Conservation (phyloP, 2,797 vertebrate genomes). For the Eleutherodactylus coqui region DNA sequence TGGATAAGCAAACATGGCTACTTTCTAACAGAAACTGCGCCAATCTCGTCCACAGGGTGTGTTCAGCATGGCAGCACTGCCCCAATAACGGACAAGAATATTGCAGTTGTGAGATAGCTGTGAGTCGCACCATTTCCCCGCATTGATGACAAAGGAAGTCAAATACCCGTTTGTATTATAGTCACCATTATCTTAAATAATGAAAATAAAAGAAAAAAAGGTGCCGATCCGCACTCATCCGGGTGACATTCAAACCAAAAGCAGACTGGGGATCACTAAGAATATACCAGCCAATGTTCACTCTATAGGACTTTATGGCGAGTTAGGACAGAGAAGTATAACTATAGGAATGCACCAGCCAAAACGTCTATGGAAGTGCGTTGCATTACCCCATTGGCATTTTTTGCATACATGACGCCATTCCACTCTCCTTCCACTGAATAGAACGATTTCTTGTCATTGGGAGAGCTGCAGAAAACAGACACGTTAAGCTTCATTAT, state of each 20-base stretch:
- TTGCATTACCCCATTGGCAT: constrained; percentile 86
- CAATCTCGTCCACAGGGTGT: too few species aligned
- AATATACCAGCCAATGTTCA: not conserved
- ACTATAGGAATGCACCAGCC: not conserved
- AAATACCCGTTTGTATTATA: too few species aligned
- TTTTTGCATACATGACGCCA: constrained; percentile 96
- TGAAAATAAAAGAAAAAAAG: too few species aligned
- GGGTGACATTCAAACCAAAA: not conserved
- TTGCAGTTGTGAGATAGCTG: too few species aligned
- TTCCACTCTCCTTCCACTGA: constrained; percentile 99
- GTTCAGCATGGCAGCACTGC: not conserved
- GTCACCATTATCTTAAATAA: too few species aligned
- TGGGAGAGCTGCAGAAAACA: constrained; percentile 84
- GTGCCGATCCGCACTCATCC: too few species aligned
- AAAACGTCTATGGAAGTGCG: not conserved
- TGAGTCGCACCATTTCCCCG: too few species aligned
- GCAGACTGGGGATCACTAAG: not conserved
- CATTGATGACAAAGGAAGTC: too few species aligned
- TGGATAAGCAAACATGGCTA: too few species aligned
- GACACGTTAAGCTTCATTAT: not conserved
- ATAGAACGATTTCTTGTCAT: constrained; percentile 97
- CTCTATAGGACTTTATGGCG: not conserved
- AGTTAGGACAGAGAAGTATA: not conserved
- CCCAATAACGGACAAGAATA: not conserved
- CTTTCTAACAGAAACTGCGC: too few species aligned